Base-by-base conservation (phyloP, 2,888 invertebrate species). In the Prenolepis imparis region DNA sequence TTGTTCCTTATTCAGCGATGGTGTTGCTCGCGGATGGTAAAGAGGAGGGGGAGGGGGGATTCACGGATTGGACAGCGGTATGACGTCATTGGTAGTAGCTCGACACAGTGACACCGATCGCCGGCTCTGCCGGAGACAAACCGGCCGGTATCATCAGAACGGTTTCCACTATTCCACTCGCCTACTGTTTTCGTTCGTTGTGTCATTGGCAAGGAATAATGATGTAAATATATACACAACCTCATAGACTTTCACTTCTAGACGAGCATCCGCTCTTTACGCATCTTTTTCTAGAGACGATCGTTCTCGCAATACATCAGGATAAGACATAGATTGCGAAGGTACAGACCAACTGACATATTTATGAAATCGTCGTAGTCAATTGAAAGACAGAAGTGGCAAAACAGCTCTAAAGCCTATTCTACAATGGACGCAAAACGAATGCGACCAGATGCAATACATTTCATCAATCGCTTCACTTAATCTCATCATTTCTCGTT, bases 21-120 rank as follows among this genome's bases (percentile, higher is more conserved):
- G 78, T 85, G 83, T 63, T 83, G 64, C 48, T 61, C 78, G 59
- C 48, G 66, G 66, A 41, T 15, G 59, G 39, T 61, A 61, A 28
- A 52, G 48, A 57, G 64, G 82, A 57, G 21, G 72, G 77, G 78
- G 5, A n/a, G n/a, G 28, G 28, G 28, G 24, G 67, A 64, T 81
- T 82, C 85, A 78, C 90, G 82, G 84, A 90, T 87, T 86, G 86
- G 86, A 63, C 55, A 84, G 86, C 59, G 59, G 70, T 3, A 32
- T 92, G 92, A 92, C 91, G 92, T 91, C 92, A 91, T 66, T 86
- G 84, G 87, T 88, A 85, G 86, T 84, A 86, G 82, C 88, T 85
- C 92, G 92, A 91, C 92, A 92, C 90, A 92, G 91, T 92, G 92
- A 92, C 92, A 92, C 91, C 91, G 90, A 90, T 92, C 61, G 88